Evolutionary conservation across 1,140 invertebrate species (phyloP), one percentile per base, ranked within the genome.

Genomic region (Berghia stephanieae): DNA sequence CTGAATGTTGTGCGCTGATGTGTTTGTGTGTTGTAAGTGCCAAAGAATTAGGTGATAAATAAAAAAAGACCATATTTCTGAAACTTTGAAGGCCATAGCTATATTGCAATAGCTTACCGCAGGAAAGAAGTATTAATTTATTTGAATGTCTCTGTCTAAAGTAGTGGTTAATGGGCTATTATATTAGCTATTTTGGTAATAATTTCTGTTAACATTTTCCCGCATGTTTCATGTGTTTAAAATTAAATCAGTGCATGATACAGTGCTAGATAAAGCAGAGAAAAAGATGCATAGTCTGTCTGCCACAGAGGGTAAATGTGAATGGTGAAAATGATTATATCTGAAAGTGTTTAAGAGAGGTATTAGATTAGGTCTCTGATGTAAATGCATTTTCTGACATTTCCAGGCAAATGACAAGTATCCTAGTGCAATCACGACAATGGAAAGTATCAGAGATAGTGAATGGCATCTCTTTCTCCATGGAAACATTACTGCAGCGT

Each of bases 391-490:
- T 60, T 60, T n/a, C n/a, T 66, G 8, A 16, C n/a, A 5, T 67
- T 18, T 27, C 16, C 79, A 84, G 42, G 78, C 84, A 2, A 86
- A 87, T 70, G 77, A 76, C 6, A 80, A 78, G 60, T 84, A 78
- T 71, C 77, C 75, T 40, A 83, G 84, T 68, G 78, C 79, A 38
- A 77, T 78, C 24, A 78, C 24, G 13, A 13, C 69, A 13, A 79
- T 83, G 43, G 85, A 81, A 3, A 71, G 46, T 3, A 88, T 89
- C 36, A 57, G 76, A 0, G 83, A 87, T 16, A 72, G 82, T 57
- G 88, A 89, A 77, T 89, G 88, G 88, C 79, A 81, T 49, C 78
- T 84, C 31, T 89, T 89, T 73, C 79, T 89, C 36, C 87, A 89
- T 74, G 88, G 87, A 5, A 84, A 81, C 38, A 81, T 89, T 63